These are phyloP conservation scores for Drosophila nannoptera DNA, from an alignment of 1,140 invertebrate species.

Conservation along the genomic window DNA sequence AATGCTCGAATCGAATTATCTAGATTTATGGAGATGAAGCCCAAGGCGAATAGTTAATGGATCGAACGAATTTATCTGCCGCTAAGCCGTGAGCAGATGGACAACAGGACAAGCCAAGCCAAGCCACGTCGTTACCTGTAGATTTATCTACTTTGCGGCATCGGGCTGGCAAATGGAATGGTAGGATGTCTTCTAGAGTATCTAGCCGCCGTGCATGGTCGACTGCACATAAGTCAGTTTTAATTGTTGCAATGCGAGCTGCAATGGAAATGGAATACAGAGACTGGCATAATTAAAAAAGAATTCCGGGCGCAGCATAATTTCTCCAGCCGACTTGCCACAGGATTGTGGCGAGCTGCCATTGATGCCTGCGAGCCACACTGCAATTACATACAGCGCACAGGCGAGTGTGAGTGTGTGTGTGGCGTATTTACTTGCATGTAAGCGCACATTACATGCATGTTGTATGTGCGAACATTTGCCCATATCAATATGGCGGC, in stretches of 20 bases:
- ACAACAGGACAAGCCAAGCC: too few species aligned
- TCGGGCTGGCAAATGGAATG: too few species aligned
- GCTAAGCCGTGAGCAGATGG: too few species aligned
- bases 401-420: not conserved
- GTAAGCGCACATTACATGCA: constrained; percentile 3
- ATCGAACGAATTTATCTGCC: too few species aligned
- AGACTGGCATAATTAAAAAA: constrained; percentile 20
- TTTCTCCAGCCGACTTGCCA: constrained; percentile 27
- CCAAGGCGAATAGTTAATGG: too few species aligned
- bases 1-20: too few species aligned
- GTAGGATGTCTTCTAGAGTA: too few species aligned
- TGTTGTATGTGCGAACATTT: constrained; percentile 29
- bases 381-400: constrained; percentile 17
- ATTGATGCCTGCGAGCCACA: constrained; percentile 20
- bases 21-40: too few species aligned
- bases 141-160: too few species aligned
- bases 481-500: constrained; percentile 65
- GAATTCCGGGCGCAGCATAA: constrained; percentile 11
- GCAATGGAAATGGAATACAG: constrained; percentile 31
- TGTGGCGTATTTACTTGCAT: constrained; percentile 1
- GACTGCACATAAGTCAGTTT: not conserved
- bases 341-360: constrained; percentile 20
- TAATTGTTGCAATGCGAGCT: constrained; percentile 29
- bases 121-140: too few species aligned
- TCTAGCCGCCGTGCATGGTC: too few species aligned